phyloP scores from a whole-genome alignment of 2,888 invertebrate genomes.

The Tachina lurida region DNA sequence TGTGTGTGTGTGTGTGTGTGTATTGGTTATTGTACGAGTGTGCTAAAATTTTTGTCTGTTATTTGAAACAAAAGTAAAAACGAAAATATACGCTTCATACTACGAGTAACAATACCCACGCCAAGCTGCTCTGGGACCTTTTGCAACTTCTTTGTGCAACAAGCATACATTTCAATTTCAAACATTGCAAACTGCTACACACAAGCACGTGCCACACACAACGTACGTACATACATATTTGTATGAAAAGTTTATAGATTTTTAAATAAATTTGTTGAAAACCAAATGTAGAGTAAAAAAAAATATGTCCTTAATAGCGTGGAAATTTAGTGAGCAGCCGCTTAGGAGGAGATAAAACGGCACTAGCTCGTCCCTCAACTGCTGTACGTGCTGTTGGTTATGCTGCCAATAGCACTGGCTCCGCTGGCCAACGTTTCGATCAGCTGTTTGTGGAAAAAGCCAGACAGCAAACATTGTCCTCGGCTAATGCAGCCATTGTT shows the following conservation, averaged over 20 bases:
- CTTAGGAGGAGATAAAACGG: slow-evolving; percentile 77
- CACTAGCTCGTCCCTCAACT: slow-evolving; percentile 92
- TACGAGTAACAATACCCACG: slow-evolving; percentile 17
- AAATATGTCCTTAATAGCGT: slow-evolving; percentile 74
- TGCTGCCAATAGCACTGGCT: slow-evolving; percentile 85
- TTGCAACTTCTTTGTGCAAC: slow-evolving; percentile 22
- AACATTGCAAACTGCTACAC: neutral
- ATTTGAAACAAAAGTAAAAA: neutral
- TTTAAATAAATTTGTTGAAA: slow-evolving; percentile 26
- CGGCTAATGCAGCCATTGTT: slow-evolving; percentile 82
- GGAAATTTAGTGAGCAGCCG: slow-evolving; percentile 81
- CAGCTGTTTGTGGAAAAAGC: slow-evolving; percentile 86
- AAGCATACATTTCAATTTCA: slow-evolving; percentile 45
- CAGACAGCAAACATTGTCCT: slow-evolving; percentile 80
- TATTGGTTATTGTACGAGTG: neutral
- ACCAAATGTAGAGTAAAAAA: neutral
- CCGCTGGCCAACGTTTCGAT: slow-evolving; percentile 86
- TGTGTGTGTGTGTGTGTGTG: neutral
- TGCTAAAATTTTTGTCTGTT: slow-evolving; percentile 7
- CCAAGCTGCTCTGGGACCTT: slow-evolving; percentile 50
- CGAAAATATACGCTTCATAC: neutral
- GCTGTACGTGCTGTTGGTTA: slow-evolving; percentile 98
- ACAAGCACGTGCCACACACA: neutral
- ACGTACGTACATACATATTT: neutral
- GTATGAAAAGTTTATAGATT: slow-evolving; percentile 1